Base-by-base conservation (phyloP, 2,888 invertebrate species). In the Orthosia cruda region DNA sequence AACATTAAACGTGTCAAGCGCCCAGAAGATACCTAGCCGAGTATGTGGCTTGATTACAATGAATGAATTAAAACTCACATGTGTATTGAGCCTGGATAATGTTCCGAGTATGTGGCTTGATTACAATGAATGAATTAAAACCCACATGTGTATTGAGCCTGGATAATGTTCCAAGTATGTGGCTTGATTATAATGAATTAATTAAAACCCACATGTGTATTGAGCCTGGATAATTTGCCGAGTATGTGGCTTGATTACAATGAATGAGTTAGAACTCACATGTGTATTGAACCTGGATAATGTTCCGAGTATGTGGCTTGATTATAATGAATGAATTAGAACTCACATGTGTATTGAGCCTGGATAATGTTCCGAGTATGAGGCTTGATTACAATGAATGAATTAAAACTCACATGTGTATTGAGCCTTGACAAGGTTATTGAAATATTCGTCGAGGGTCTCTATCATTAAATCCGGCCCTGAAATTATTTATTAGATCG, bases 361-460 rank as follows among this genome's bases (percentile, higher is more conserved):
- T 32, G 32, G 32, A 32, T 32, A 32, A 32, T 32, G 7, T 32
- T 2, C 32, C 7, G 32, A 32, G 32, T 32, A 32, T 55, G 5
- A 7, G 23, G 15, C 13, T 20, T 23, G 20, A 54, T 54, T 54
- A 54, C 23, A 23, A 16, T 26, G 4, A 61, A 20, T n/a, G 13
- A 4, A 45, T 12, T n/a, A 52, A 66, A 45, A 83, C 89, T 88
- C 72, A 91, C 91, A n/a, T 45, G 20, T 9, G 13, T 85, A 52
- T 79, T 87, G 85, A 52, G 76, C 49, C 52, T 84, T 75, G 26
- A 93, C 80, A 58, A 93, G 87, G 15, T 88, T 91, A 52, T 92
- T 90, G 69, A 95, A 95, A 76, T 93, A 93, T 80, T 94, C 89
- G 3, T 89, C 79, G 4, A 95, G 80, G 55, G 89, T 88, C 86